These are phyloP conservation scores for Apistogramma diplotaenia DNA, from an alignment of 2,113 vertebrate genomes.

Conservation along the genomic window DNA sequence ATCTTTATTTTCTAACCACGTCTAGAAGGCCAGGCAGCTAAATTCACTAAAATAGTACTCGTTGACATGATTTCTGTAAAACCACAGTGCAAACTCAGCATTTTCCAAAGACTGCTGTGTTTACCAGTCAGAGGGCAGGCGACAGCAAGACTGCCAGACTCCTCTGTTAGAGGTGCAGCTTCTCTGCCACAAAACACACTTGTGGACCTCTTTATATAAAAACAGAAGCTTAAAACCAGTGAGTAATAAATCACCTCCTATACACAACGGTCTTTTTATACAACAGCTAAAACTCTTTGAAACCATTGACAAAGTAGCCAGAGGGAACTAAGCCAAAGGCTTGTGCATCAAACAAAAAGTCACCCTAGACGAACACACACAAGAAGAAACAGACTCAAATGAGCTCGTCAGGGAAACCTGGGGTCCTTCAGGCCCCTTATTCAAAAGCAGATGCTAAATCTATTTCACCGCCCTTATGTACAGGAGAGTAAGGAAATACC, in stretches of 20 bases:
- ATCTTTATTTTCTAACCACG: constrained; percentile 42
- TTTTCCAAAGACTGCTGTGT: constrained; percentile 71
- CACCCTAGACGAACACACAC: constrained; percentile 4
- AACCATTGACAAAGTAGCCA: constrained; percentile 21
- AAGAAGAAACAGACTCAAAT: constrained; percentile 47
- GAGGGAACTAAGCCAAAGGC: constrained; percentile 13
- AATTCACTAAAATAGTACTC: constrained; percentile 70
- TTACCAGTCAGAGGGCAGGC: constrained; percentile 65
- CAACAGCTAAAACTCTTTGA: constrained; percentile 11
- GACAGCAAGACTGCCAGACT: constrained; percentile 58
- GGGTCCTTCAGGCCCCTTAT: constrained; percentile 9
- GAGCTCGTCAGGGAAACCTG: constrained; percentile 39
- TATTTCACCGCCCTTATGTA: constrained; percentile 2
- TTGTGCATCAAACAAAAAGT: constrained; percentile 35
- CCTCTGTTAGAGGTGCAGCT: constrained; percentile 46
- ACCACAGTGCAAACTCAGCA: constrained; percentile 71
- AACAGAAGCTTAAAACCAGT: constrained; percentile 1
- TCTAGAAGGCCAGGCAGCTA: constrained; percentile 37
- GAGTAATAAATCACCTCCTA: constrained; percentile 12
- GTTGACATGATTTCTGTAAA: constrained; percentile 74
- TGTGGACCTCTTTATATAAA: constrained; percentile 21
- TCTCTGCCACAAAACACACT: constrained; percentile 30
- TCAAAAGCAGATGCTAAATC: constrained; percentile 11
- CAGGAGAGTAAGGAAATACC: neutral
- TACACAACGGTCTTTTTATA: constrained; percentile 5